Base-by-base conservation (phyloP, 2,113 vertebrate genomes). In the Setophaga kirtlandii region DNA sequence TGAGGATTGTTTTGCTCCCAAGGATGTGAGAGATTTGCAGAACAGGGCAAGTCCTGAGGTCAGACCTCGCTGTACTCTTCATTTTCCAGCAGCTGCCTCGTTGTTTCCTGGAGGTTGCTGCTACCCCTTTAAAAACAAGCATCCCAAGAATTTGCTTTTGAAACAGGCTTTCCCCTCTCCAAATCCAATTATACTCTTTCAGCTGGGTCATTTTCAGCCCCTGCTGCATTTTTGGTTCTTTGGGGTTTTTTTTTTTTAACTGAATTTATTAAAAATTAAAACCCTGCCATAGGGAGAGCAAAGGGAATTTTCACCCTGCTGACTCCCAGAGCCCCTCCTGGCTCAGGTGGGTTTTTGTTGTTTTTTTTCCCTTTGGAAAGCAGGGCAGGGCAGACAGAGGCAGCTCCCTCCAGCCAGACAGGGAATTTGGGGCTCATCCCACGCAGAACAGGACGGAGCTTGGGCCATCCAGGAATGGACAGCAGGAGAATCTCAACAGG, bases 101-200 rank as follows among this genome's bases (percentile, higher is more conserved):
- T 28, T 74, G 28, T 91, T 92, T 88, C 53, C 83, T 55, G 6
- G 73, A 90, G 27, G 65, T 63, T 89, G 77, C 89, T 74, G 71
- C 96, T 96, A 63, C 82, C 71, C 79, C 95, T 97, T 97, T 96
- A 95, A 97, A 88, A 96, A 91, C 86, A 96, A 94, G 78, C 90
- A 97, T 97, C 95, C 69, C 78, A 95, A 89, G 95, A 96, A 97
- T 97, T 97, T 86, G 94, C 94, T 96, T 95, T 96, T 88, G 90
- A 94, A 97, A 89, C 94, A 94, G 64, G 55, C 91, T 91, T 91
- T 90, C 70, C 90, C 90, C 85, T 87, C 65, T 97, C 91, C 75
- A 95, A 95, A 91, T 97, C 91, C 60, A 95, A 92, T 96, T 96
- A 91, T 25, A 47, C 90, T 95, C 42, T 68, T 96, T 95, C 90